Conservation (phyloP, 92 coral and sea anemone species). For the Parazoanthus atlanticus region DNA sequence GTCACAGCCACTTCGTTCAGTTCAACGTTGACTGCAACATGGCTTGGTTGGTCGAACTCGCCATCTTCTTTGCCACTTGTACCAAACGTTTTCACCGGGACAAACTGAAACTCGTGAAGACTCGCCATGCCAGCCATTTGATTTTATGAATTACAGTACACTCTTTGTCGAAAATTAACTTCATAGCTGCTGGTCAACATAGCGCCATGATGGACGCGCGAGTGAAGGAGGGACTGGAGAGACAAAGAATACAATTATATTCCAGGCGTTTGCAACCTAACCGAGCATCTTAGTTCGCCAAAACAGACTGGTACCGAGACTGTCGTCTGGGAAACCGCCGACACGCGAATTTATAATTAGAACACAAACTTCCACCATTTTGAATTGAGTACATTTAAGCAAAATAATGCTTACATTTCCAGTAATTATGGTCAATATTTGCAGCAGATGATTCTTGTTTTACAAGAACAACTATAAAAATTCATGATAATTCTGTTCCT, state of each 20-base stretch:
- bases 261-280: too few relatives aligned
- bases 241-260: too few relatives aligned
- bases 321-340: conserved; percentile 34
- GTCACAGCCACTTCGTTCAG: neutral
- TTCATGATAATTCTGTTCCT: neutral
- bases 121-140: too few relatives aligned
- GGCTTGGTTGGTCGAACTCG: neutral
- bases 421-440: neutral
- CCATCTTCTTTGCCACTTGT: neutral
- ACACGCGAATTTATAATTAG: conserved; percentile 17
- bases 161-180: too few relatives aligned
- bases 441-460: neutral
- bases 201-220: too few relatives aligned
- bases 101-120: neutral
- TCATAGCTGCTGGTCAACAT: too few relatives aligned
- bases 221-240: too few relatives aligned
- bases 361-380: conserved; percentile 20
- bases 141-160: too few relatives aligned
- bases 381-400: neutral
- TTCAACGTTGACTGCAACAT: neutral
- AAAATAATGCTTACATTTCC: neutral
- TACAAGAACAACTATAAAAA: neutral
- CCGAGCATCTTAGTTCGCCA: too few relatives aligned
- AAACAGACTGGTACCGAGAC: conserved; percentile 23
- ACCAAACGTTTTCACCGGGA: neutral